Evolutionary conservation across 2,888 invertebrate species (phyloP), one percentile per base, ranked within the genome.

Genomic region (Dilophus febrilis): DNA sequence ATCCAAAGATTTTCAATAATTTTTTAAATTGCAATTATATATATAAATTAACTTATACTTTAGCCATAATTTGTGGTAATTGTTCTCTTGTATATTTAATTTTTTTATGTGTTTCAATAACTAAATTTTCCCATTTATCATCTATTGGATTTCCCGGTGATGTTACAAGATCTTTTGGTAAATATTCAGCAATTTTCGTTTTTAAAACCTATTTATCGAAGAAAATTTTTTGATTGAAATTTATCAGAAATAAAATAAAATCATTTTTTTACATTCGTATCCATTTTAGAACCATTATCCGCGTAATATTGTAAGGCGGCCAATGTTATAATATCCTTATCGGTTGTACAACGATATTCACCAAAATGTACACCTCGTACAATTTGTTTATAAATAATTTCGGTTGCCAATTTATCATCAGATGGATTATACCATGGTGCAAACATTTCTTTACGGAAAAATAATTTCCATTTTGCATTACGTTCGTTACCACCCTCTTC

Each of bases 261-360:
- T 58, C 58, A 14, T 13, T 18, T 3, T 32, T 34, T 80, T 68
- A 79, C 66, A 49, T 80, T 77, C 11, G 69, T 64, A 50, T 77
- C 72, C 51, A 86, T 65, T 19, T 70, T 67, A 1, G 67, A 54
- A 0, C 85, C 84, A 53, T 75, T 71, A 51, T 92, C 90, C 18
- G 91, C 72, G 54, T 84, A 92, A 59, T 87, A 87, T 60, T 91
- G 86, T 54, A 91, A 81, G 1, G 91, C 88, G 31, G 86, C 81
- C 36, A 94, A 71, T 68, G 84, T 80, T 0, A 88, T 85, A 39
- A 91, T 66, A 53, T 92, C 90, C 47, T 78, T 80, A 56, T 91
- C 88, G 51, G 70, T 71, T 47, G 71, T 71, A 55, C 81, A 92
- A 40, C 87, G 71, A 56, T 92, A 95, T 62, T 95, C 94, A 8